Conservation (phyloP, 2,797 vertebrate genomes). For the Leptoclinus maculatus region DNA sequence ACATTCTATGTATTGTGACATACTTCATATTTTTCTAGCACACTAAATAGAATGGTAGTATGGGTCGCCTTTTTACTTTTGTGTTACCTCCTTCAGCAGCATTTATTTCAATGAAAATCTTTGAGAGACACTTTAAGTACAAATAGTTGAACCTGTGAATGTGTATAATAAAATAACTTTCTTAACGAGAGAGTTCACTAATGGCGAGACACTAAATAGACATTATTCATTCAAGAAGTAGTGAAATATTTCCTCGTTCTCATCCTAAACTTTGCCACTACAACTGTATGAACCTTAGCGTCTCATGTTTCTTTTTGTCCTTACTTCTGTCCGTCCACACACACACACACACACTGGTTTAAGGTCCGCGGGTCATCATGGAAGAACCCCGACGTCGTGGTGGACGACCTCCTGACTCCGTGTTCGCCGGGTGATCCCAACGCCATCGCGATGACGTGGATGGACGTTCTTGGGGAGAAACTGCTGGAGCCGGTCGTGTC, state of each 20-base stretch:
- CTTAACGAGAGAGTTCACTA: neutral
- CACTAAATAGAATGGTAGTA: no score
- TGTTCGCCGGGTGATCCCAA: constrained; percentile 90
- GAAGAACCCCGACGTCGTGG: constrained; percentile 79
- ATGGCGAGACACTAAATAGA: neutral
- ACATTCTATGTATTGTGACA: no score
- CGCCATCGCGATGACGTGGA: constrained; percentile 92
- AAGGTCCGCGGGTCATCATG: constrained; percentile 87
- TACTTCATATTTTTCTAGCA: no score
- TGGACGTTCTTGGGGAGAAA: constrained; percentile 92
- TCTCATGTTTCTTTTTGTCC: neutral
- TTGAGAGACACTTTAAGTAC: no score
- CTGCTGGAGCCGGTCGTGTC: constrained; percentile 92
- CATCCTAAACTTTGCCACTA: neutral
- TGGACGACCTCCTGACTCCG: constrained; percentile 91
- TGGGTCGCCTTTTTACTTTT: no score
- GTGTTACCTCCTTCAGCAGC: neutral
- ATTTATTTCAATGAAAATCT: no score
- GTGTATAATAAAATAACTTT: neutral
- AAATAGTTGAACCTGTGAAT: no score
- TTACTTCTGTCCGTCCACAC: neutral
- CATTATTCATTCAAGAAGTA: neutral
- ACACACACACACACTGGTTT: neutral
- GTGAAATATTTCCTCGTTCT: neutral
- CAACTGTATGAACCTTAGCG: neutral